Evolutionary conservation across 2,797 vertebrate genomes (phyloP).

Genomic region (Megaceryle alcyon): DNA sequence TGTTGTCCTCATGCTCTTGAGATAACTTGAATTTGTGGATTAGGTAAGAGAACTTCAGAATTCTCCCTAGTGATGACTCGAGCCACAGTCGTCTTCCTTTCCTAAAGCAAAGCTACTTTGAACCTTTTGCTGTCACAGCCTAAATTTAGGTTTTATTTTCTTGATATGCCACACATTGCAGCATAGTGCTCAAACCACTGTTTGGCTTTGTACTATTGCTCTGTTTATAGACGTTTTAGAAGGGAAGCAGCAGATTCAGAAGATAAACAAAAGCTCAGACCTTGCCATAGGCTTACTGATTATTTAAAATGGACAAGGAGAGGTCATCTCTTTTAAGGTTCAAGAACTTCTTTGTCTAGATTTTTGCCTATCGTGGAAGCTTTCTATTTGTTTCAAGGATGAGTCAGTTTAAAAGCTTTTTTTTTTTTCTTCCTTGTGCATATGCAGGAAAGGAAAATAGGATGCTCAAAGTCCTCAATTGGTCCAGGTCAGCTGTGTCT

Average conservation of each 20-base stretch:
- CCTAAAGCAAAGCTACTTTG: not conserved
- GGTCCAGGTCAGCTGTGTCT: not conserved
- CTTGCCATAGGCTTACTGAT: not conserved
- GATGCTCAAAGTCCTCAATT: not conserved
- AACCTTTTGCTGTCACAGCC: not conserved
- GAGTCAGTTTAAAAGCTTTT: not conserved
- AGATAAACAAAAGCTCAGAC: conserved; percentile 16
- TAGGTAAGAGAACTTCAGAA: not conserved
- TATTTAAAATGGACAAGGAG: not conserved
- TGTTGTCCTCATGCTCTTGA: not conserved
- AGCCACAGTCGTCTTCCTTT: not conserved
- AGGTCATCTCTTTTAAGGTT: not conserved
- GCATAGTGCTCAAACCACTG: not conserved
- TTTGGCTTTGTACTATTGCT: not conserved
- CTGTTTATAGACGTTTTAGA: not conserved
- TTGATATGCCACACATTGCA: not conserved
- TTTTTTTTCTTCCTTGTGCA: not conserved
- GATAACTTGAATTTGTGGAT: not conserved
- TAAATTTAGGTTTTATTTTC: conserved; percentile 29
- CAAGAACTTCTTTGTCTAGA: not conserved
- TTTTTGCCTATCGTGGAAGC: not conserved
- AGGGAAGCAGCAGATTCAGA: not conserved
- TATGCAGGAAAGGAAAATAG: not conserved
- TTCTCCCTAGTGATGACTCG: not conserved
- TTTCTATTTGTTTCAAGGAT: not conserved